Conservation (phyloP, 2,888 invertebrate genomes). For the Eristalinus aeneus region DNA sequence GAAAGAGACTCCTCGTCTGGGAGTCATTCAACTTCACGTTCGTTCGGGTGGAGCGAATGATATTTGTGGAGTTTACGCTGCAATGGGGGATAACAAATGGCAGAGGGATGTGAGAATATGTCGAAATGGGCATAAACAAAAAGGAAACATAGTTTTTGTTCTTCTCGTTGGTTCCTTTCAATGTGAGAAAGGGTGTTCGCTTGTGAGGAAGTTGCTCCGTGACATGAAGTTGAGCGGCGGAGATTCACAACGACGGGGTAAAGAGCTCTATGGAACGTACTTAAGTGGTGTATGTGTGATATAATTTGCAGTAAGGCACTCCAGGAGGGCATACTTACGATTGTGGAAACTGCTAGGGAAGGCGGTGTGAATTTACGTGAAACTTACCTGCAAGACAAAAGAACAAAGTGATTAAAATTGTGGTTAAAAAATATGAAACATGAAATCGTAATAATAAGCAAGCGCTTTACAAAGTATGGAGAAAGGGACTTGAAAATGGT, state of each 20-base stretch:
- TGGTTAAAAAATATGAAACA: too few relatives aligned
- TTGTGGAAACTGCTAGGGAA: not conserved
- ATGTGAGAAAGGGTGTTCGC: slow-evolving; percentile 19
- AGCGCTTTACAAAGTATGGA: too few relatives aligned
- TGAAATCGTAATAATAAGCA: too few relatives aligned
- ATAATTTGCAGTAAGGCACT: not conserved
- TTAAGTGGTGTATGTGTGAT: not conserved
- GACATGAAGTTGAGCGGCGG: not conserved
- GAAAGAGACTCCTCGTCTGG: slow-evolving; percentile 18
- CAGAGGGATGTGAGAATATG: slow-evolving; percentile 55
- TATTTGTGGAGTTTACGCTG: slow-evolving; percentile 10
- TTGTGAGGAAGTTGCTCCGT: not conserved
- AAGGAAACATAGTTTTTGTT: not conserved
- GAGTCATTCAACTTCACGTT: slow-evolving; percentile 57
- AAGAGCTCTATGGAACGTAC: not conserved
- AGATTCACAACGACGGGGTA: not conserved
- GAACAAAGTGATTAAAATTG: not conserved
- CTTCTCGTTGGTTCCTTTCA: slow-evolving; percentile 11
- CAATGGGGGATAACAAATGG: slow-evolving; percentile 28
- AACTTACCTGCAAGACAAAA: slow-evolving; percentile 50
- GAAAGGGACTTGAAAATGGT: too few relatives aligned
- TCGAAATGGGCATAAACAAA: slow-evolving; percentile 57
- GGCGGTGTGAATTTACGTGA: not conserved
- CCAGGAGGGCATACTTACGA: not conserved
- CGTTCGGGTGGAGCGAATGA: slow-evolving; percentile 12